These are phyloP conservation scores for Lota lota DNA, from an alignment of 2,113 vertebrate species.

Conservation along the genomic window DNA sequence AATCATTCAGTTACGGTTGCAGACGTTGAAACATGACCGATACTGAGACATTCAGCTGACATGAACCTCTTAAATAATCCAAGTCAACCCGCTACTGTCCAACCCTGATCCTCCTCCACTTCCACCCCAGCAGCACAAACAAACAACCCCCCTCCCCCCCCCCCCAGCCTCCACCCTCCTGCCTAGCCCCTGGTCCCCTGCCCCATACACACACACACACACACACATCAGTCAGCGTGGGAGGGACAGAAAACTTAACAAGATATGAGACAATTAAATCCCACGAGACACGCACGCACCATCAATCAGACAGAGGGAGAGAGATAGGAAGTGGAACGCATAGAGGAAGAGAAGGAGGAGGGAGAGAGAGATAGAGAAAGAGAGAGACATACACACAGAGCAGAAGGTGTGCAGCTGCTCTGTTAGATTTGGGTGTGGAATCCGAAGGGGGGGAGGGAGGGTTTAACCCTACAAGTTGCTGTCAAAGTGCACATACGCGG, in stretches of 20 bases:
- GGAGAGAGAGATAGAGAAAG: conserved; percentile 10
- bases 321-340: too few relatives aligned
- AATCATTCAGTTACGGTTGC: too few relatives aligned
- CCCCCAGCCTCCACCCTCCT: too few relatives aligned
- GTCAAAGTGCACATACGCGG: not conserved
- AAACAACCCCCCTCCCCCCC: too few relatives aligned
- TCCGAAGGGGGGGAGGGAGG: too few relatives aligned
- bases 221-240: conserved; percentile 26
- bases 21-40: too few relatives aligned
- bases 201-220: not conserved
- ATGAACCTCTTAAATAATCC: too few relatives aligned
- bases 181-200: too few relatives aligned
- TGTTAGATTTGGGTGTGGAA: conserved; percentile 15
- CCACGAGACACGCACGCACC: conserved; percentile 27
- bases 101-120: too few relatives aligned
- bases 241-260: conserved; percentile 29
- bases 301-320: conserved; percentile 4
- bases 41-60: too few relatives aligned
- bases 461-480: not conserved
- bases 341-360: not conserved
- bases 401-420: conserved; percentile 62
- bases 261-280: conserved; percentile 41
- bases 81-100: too few relatives aligned
- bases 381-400: conserved; percentile 28
- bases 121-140: too few relatives aligned